phyloP scores from a whole-genome alignment of 2,113 vertebrate genomes.

The Oreotrochilus melanogaster region DNA sequence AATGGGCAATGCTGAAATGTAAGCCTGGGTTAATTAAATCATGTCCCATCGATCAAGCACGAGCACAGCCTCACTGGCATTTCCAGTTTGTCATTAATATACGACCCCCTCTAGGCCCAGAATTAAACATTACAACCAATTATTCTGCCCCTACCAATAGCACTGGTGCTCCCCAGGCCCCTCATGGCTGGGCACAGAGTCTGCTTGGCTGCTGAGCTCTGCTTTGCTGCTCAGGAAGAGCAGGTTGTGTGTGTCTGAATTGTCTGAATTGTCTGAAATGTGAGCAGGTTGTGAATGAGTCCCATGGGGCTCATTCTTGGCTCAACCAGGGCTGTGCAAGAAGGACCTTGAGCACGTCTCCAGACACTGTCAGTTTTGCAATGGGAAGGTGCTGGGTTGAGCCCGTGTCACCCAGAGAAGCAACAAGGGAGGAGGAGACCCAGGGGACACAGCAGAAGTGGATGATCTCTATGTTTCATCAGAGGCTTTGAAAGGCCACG shows the following conservation, averaged over 20 bases:
- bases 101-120: neutral
- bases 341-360: neutral
- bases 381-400: neutral
- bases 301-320: rapidly evolving
- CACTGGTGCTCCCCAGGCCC: neutral
- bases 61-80: neutral
- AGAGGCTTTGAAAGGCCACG: neutral
- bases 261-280: neutral
- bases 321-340: rapidly evolving
- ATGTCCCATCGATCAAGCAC: neutral
- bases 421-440: neutral
- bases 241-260: neutral
- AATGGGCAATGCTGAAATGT: neutral
- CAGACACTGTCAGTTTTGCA: neutral
- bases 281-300: neutral
- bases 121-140: conserved; percentile 1
- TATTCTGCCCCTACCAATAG: neutral
- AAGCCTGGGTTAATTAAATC: conserved; percentile 32
- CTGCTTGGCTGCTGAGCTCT: rapidly evolving
- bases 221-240: neutral
- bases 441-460: rapidly evolving
- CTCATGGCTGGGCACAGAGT: neutral
- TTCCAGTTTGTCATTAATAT: conserved; percentile 1
- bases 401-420: rapidly evolving
- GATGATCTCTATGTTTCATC: neutral